These are phyloP conservation scores for Nymphalis c-album DNA, from an alignment of 2,888 invertebrate species.

Conservation along the genomic window DNA sequence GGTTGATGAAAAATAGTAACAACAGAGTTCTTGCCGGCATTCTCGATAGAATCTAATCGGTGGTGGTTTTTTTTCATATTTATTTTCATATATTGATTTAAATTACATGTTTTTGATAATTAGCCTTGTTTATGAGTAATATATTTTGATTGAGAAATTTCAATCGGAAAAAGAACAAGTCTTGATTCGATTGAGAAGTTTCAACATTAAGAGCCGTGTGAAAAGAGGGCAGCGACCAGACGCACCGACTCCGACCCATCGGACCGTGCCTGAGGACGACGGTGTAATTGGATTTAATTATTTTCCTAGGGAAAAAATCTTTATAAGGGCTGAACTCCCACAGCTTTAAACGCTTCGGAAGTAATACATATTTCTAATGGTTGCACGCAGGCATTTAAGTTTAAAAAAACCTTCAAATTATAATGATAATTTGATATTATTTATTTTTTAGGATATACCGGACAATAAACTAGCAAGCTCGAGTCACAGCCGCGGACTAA, in stretches of 20 bases:
- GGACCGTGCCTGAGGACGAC: constrained; percentile 48
- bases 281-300: constrained; percentile 40
- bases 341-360: not conserved
- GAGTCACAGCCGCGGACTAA: constrained; percentile 60
- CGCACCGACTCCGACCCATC: constrained; percentile 51
- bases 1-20: too few relatives aligned
- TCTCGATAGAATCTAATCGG: too few relatives aligned
- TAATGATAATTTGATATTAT: not conserved
- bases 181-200: constrained; percentile 33
- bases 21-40: too few relatives aligned
- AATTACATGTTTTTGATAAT: not conserved
- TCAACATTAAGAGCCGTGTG: constrained; percentile 59
- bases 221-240: constrained; percentile 59
- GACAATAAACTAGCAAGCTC: constrained; percentile 65
- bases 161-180: constrained; percentile 16
- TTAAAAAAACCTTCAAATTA: not conserved
- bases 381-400: not conserved
- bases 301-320: constrained; percentile 34
- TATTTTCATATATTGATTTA: not conserved
- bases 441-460: constrained; percentile 58
- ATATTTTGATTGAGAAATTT: constrained; percentile 5
- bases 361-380: not conserved
- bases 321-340: constrained; percentile 15
- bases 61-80: too few relatives aligned
- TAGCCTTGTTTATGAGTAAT: not conserved